Evolutionary conservation across 2,888 invertebrate species (phyloP).

Genomic region (Plebejus melissa): DNA sequence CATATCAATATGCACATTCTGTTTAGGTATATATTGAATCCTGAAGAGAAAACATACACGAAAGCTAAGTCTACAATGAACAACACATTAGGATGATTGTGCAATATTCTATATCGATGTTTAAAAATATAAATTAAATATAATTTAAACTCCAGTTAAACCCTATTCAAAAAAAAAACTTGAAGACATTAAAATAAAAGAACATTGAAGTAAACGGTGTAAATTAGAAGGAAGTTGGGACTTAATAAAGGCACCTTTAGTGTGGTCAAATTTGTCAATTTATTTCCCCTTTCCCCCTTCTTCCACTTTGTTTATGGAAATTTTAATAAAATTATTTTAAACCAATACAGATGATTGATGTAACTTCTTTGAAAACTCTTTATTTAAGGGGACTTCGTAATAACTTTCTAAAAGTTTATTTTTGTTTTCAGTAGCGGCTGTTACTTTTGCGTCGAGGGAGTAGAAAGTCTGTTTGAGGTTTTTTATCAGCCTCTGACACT

Average conservation of each 20-base stretch:
- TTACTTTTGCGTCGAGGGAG: slow-evolving; percentile 1
- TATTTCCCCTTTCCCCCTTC: background rate
- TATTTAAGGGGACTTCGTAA: background rate
- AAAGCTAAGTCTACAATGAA: background rate
- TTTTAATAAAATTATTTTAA: background rate
- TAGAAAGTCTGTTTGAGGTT: slow-evolving; percentile 20
- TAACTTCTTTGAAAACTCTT: background rate
- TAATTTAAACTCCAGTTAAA: slow-evolving; percentile 37
- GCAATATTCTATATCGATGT: background rate
- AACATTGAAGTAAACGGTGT: background rate
- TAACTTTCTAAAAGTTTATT: slow-evolving; percentile 1
- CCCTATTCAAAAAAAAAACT: background rate
- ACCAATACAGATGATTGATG: background rate
- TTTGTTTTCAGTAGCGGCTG: background rate
- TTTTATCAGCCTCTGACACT: slow-evolving; percentile 16
- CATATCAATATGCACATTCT: slow-evolving; percentile 37
- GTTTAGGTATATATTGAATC: background rate
- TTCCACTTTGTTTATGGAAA: background rate
- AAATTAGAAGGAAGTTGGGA: background rate
- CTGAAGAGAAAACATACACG: background rate
- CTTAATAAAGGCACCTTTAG: background rate
- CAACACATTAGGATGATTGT: no score
- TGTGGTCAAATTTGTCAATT: background rate
- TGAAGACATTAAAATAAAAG: background rate
- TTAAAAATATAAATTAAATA: background rate